These are phyloP conservation scores for Cataglyphis albicans DNA, from an alignment of 2,888 invertebrate species.

Conservation along the genomic window DNA sequence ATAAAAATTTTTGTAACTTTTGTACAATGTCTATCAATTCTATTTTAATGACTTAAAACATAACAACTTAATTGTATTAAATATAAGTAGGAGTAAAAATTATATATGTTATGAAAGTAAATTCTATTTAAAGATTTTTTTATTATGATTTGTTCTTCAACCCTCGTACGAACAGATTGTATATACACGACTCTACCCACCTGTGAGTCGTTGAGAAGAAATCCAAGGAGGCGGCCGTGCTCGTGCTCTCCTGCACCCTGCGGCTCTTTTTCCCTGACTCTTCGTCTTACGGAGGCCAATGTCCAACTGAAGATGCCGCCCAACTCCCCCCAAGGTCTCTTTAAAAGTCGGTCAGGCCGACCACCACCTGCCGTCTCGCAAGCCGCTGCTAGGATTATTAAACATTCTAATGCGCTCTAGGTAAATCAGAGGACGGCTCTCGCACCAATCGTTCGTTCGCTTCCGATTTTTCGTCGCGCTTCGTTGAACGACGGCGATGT, in stretches of 20 bases:
- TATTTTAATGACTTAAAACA: neutral
- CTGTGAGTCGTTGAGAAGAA: slow-evolving; percentile 48
- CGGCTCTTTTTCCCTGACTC: slow-evolving; percentile 82
- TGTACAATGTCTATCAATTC: neutral
- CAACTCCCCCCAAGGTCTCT: slow-evolving; percentile 82
- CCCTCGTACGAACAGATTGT: slow-evolving; percentile 15
- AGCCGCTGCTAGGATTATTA: slow-evolving; percentile 80
- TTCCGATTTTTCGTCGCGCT: slow-evolving; percentile 14
- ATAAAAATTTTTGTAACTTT: neutral
- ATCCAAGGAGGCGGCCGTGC: slow-evolving; percentile 47
- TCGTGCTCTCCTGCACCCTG: slow-evolving; percentile 77
- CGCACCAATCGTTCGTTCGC: slow-evolving; percentile 55
- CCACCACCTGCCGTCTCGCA: slow-evolving; percentile 78
- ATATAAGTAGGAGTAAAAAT: neutral
- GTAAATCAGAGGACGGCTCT: slow-evolving; percentile 70
- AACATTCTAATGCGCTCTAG: slow-evolving; percentile 82
- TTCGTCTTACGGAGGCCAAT: slow-evolving; percentile 85
- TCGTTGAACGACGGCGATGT: neutral
- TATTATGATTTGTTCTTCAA: slow-evolving; percentile 10
- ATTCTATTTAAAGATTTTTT: neutral
- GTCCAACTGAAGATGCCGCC: slow-evolving; percentile 85
- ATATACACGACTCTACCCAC: slow-evolving; percentile 26
- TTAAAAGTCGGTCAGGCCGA: slow-evolving; percentile 83
- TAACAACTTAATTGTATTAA: neutral
- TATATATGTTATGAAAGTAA: neutral